phyloP scores from a whole-genome alignment of 1,140 invertebrate genomes.

The Aphaenogaster ashmeadi region DNA sequence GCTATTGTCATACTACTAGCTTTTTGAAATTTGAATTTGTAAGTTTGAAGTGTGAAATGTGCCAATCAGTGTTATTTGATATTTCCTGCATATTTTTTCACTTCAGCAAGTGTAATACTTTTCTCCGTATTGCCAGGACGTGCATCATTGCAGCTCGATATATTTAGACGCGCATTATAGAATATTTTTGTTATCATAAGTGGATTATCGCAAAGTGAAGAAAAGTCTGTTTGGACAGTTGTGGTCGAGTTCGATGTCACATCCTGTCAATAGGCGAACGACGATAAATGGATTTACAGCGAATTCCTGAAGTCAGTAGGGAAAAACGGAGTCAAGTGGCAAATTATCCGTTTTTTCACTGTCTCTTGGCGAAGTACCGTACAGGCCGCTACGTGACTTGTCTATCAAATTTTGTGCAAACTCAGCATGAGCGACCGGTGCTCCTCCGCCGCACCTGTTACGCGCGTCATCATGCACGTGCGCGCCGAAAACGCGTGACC shows the following conservation, averaged over 20 bases:
- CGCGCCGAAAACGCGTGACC: not conserved
- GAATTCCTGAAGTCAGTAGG: not conserved
- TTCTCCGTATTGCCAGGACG: not conserved
- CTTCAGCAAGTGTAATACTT: not conserved
- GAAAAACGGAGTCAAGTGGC: not conserved
- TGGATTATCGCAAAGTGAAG: not conserved
- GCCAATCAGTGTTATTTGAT: not conserved
- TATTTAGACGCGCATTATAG: not conserved
- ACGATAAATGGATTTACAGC: not conserved
- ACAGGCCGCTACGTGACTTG: not conserved
- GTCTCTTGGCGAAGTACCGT: not conserved
- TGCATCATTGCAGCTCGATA: not conserved
- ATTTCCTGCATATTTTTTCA: not conserved
- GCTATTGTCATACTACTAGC: not conserved
- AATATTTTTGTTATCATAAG: conserved; percentile 23
- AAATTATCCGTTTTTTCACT: not conserved
- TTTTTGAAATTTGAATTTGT: not conserved
- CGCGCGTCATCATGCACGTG: conserved; percentile 10
- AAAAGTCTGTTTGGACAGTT: conserved; percentile 7
- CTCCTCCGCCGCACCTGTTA: conserved; percentile 28
- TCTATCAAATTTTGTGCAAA: conserved; percentile 5
- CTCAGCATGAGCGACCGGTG: not conserved
- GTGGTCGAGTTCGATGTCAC: not conserved
- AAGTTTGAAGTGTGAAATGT: not conserved
- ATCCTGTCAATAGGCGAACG: not conserved